Evolutionary conservation across 2,797 vertebrate genomes (phyloP).

Genomic region (Coluber constrictor): DNA sequence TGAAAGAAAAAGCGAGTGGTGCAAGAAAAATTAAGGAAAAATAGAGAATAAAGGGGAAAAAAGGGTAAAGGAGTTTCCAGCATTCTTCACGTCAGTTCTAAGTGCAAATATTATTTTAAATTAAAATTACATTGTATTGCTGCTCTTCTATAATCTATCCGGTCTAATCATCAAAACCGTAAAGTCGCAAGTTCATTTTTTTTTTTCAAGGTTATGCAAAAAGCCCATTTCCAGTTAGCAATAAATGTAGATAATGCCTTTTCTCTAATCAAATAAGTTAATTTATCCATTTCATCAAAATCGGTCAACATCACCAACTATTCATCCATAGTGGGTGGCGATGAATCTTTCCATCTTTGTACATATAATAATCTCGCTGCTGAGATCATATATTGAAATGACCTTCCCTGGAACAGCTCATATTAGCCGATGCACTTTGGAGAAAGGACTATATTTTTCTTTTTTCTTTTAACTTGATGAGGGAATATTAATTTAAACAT

Average conservation of each 20-base stretch:
- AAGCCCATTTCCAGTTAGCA: not conserved
- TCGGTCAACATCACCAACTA: not conserved
- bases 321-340: not conserved
- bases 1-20: not conserved
- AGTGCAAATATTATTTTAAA: not conserved
- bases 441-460: not conserved
- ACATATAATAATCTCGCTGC: not conserved
- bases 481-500: not conserved
- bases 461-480: not conserved
- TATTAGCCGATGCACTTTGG: not conserved
- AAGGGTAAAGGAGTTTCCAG: not conserved
- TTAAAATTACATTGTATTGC: not conserved
- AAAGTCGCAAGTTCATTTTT: not conserved
- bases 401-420: not conserved
- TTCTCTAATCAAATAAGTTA: not conserved
- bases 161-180: not conserved
- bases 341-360: not conserved
- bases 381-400: not conserved
- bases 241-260: not conserved
- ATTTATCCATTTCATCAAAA: not conserved
- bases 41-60: not conserved
- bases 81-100: not conserved
- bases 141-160: not conserved
- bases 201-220: not conserved
- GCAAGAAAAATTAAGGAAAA: not conserved